A percentile compares a stretch with the other conserved stretches of the same genome.
Conservation (phyloP, 2,888 invertebrate genomes). For the Villa cingulata region DNA sequence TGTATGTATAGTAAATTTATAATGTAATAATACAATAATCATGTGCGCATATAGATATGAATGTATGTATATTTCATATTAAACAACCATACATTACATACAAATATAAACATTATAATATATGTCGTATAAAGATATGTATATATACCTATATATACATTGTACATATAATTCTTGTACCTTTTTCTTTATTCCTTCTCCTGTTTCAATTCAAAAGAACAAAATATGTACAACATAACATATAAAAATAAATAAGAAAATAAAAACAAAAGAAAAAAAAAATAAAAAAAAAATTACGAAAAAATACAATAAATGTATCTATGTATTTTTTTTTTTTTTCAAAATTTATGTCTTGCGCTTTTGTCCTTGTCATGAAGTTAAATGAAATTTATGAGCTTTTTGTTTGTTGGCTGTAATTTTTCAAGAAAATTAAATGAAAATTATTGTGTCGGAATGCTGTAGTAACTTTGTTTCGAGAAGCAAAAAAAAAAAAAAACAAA, state of each 20-base stretch:
- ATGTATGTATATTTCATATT: too few species aligned
- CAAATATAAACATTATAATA: too few species aligned
- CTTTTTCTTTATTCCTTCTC: too few species aligned
- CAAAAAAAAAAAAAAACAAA: not conserved
- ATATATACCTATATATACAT: too few species aligned
- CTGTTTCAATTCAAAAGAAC: not conserved
- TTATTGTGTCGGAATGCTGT: constrained; percentile 5
- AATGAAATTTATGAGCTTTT: constrained; percentile 23
- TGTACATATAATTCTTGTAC: too few species aligned
- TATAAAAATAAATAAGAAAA: not conserved
- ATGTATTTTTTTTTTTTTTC: too few species aligned
- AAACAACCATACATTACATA: too few species aligned
- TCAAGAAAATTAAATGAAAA: constrained; percentile 14
- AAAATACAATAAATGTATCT: constrained; percentile 7
- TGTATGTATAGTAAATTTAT: too few species aligned
- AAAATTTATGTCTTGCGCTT: constrained; percentile 13
- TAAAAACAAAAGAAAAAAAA: constrained; percentile 10
- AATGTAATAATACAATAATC: too few species aligned
- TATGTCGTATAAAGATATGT: too few species aligned
- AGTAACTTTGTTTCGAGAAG: not conserved
- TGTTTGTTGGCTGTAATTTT: constrained; percentile 21
- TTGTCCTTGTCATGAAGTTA: constrained; percentile 15
- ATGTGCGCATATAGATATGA: too few species aligned
- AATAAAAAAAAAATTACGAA: constrained; percentile 11
- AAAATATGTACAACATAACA: constrained; percentile 6